A percentile compares a stretch with the other conserved stretches of the same genome.
phyloP scores from a whole-genome alignment of 2,888 invertebrate species.

The Hydrotaea diabolus region DNA sequence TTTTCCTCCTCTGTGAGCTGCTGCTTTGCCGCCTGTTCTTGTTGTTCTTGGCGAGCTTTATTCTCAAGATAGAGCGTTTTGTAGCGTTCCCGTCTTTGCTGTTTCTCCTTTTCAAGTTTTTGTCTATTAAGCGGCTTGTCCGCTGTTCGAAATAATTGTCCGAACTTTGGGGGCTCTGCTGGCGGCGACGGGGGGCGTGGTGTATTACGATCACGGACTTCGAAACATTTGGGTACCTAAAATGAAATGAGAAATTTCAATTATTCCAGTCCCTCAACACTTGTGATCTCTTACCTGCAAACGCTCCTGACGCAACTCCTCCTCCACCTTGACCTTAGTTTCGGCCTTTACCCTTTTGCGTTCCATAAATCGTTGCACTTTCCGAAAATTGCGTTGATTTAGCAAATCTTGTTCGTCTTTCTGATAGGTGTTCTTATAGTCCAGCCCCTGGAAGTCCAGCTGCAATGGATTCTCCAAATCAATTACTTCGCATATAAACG shows the following conservation, averaged over 20 bases:
- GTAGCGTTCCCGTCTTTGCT: constrained; percentile 73
- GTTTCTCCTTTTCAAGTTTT: constrained; percentile 71
- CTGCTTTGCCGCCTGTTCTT: constrained; percentile 46
- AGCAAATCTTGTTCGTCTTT: constrained; percentile 77
- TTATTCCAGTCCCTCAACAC: not conserved
- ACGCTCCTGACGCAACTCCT: constrained; percentile 72
- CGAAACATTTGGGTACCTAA: constrained; percentile 61
- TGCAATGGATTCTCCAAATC: constrained; percentile 78
- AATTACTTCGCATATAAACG: constrained; percentile 76
- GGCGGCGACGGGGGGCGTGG: not conserved
- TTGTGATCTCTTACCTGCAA: constrained; percentile 60
- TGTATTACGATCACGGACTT: constrained; percentile 54
- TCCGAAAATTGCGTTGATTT: constrained; percentile 75
- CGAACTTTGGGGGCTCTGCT: constrained; percentile 57
- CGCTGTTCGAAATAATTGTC: constrained; percentile 72
- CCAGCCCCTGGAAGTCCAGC: constrained; percentile 79
- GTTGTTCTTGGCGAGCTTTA: constrained; percentile 65
- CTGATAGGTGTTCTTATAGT: constrained; percentile 77
- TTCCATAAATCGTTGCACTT: constrained; percentile 75
- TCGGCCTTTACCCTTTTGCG: constrained; percentile 71
- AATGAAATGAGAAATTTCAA: not conserved
- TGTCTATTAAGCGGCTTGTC: constrained; percentile 73
- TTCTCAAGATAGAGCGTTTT: constrained; percentile 74
- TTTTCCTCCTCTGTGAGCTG: constrained; percentile 61
- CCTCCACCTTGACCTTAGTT: constrained; percentile 70